Evolutionary conservation across 2,888 invertebrate genomes (phyloP), one percentile per base, ranked within the genome.

Genomic region (Sminthurides aquaticus): DNA sequence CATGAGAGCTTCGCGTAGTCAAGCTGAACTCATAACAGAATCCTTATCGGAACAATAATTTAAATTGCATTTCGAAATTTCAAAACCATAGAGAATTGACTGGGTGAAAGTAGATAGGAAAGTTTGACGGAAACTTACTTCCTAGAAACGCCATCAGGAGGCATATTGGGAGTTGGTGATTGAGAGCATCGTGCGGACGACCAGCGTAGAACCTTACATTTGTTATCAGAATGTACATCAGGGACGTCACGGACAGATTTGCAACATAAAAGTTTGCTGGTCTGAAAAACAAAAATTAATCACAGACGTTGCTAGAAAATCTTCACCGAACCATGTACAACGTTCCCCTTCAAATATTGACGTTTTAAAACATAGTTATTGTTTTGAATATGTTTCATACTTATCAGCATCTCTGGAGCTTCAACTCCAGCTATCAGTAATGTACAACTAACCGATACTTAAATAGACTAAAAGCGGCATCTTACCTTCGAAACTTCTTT

Each of bases 191-290:
- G 2, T 55, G 2, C n/a, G 27, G 57, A 56, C 62, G 62, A 8
- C 62, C 62, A 2, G 43, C 56, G 49, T 56, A 62, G n/a, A 48
- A 57, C 25, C 55, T 18, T 0, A 70, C 29, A 58, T 70, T 69
- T 5, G 68, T 60, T 2, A 67, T 66, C 2, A 72, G 8, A 3
- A 69, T 66, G 63, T 69, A 70, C 20, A 67, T 34, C n/a, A 72
- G 25, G 11, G 66, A 68, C 1, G 67, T 64, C 0, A 70, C 25
- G 2, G 72, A 72, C 20, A 70, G 55, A 66, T 70, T 72, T 1
- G 70, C 72, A 1, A 72, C 70, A 25, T 70, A 60, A 29, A 69
- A 67, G 60, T 72, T 72, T 11, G 72, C 72, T 3, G 70, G 72
- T 57, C 72, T 72, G 66, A 48, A 26, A 49, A 58, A 28, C 24